These are phyloP conservation scores for Scaptodrosophila latifasciaeformis DNA, from an alignment of 2,888 invertebrate species.

Conservation along the genomic window DNA sequence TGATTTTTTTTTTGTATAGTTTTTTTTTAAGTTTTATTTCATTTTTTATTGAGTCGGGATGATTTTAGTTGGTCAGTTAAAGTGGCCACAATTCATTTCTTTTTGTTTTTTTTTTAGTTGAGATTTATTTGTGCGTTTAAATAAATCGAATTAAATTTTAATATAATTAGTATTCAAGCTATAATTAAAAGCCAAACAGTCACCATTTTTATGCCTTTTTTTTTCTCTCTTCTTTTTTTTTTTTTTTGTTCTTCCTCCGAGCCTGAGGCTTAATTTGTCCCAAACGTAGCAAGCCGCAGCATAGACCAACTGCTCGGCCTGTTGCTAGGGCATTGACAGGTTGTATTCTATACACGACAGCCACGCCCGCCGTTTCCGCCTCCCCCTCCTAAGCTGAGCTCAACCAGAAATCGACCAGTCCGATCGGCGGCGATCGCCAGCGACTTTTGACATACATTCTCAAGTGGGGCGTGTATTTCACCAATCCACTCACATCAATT, in stretches of 20 bases:
- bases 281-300: too few species aligned
- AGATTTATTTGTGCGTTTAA: slow-evolving; percentile 10
- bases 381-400: too few species aligned
- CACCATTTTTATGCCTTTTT: too few species aligned
- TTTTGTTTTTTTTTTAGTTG: too few species aligned
- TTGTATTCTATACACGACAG: too few species aligned
- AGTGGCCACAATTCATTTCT: too few species aligned
- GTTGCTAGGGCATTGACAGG: too few species aligned
- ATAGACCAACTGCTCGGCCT: too few species aligned
- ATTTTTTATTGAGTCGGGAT: slow-evolving; percentile 2
- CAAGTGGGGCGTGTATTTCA: not conserved
- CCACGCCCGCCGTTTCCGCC: too few species aligned
- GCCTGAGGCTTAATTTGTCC: too few species aligned
- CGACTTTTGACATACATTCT: slow-evolving; percentile 1
- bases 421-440: not conserved
- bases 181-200: slow-evolving; percentile 32
- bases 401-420: too few species aligned
- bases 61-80: not conserved
- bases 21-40: not conserved
- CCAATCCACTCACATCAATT: not conserved
- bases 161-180: slow-evolving; percentile 36
- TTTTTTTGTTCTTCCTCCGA: not conserved
- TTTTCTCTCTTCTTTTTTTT: not conserved
- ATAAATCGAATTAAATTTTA: slow-evolving; percentile 36
- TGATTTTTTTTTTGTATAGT: not conserved